Percentiles rank a stretch among this genome's conserved stretches.
phyloP scores from a whole-genome alignment of 2,888 invertebrate genomes.

The Brachynemurus nebulosus region DNA sequence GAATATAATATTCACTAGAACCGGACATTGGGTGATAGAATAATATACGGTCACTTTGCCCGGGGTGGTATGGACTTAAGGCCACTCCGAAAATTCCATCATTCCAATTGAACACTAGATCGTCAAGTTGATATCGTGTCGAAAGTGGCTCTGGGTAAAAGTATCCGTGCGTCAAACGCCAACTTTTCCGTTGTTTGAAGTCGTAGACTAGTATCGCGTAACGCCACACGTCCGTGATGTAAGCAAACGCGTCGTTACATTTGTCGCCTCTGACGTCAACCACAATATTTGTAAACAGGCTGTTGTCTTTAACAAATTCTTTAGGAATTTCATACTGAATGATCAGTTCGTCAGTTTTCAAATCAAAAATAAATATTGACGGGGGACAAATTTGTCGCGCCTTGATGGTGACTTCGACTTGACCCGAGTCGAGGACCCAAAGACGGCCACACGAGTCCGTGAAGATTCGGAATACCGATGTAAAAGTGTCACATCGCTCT shows the following conservation, averaged over 20 bases:
- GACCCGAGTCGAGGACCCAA: conserved; percentile 71
- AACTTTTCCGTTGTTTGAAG: conserved; percentile 41
- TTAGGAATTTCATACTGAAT: conserved; percentile 49
- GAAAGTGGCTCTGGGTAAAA: conserved; percentile 62
- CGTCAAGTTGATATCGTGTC: conserved; percentile 58
- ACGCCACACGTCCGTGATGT: conserved; percentile 57
- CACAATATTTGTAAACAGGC: conserved; percentile 51
- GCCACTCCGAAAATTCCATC: conserved; percentile 69
- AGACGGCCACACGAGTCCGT: conserved; percentile 61
- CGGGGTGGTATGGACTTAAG: conserved; percentile 37
- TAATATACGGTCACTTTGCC: conserved; percentile 33
- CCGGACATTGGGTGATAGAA: conserved; percentile 76
- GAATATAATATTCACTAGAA: conserved; percentile 61
- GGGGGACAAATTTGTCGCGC: conserved; percentile 60
- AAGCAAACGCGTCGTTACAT: conserved; percentile 49
- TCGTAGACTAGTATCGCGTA: conserved; percentile 40
- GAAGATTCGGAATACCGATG: conserved; percentile 62
- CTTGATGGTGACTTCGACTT: conserved; percentile 50
- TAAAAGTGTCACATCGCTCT: conserved; percentile 51
- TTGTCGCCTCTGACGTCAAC: conserved; percentile 44
- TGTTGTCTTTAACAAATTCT: conserved; percentile 48
- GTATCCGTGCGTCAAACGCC: conserved; percentile 52
- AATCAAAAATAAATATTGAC: conserved; percentile 56
- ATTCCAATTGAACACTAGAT: conserved; percentile 65
- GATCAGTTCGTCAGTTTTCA: conserved; percentile 46